Evolutionary conservation across 2,797 vertebrate genomes (phyloP), one percentile per base, ranked within the genome.

Genomic region (Pitangus sulphuratus): DNA sequence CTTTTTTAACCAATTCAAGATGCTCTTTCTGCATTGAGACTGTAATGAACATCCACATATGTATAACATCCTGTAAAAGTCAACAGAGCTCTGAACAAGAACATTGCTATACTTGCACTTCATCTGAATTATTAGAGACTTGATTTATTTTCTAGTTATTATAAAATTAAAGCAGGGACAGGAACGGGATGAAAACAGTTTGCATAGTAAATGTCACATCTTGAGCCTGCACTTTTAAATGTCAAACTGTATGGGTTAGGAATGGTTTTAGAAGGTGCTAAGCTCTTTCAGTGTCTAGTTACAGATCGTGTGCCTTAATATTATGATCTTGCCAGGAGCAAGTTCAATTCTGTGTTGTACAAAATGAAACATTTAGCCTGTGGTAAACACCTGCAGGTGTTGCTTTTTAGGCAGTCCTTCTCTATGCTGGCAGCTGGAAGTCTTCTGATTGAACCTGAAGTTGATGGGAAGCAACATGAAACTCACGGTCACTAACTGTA

Each of bases 181-280:
- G n/a, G 44, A 22, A 25, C 0, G 1, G 56, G 37, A 39, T 83
- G 25, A 77, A 92, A 85, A 64, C 57, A 62, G 25, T 92, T 89
- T 91, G 33, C 42, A 51, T 50, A 68, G 57, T 62, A 86, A 95
- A 95, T 94, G 65, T 75, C 64, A 25, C 33, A 30, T 91, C 51
- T 78, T 76, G 64, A 93, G 57, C 25, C 20, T 85, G 65, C 53
- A 12, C 56, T 96, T 94, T 15, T 17, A 92, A 96, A 93, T 94
- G 89, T 92, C 87, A 91, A 54, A 57, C 65, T 75, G 35, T 54
- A 44, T 47, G 72, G 64, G 39, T 81, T 89, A 61, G 33, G 65
- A 91, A 57, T 39, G 44, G 68, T 87, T 83, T 81, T 85, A 85
- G 86, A 83, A 65, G 61, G 65, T 87, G 71, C 76, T 91, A 68